Evolutionary conservation across 1,140 invertebrate genomes (phyloP), one percentile per base, ranked within the genome.

Genomic region (Drosophila melanica): DNA sequence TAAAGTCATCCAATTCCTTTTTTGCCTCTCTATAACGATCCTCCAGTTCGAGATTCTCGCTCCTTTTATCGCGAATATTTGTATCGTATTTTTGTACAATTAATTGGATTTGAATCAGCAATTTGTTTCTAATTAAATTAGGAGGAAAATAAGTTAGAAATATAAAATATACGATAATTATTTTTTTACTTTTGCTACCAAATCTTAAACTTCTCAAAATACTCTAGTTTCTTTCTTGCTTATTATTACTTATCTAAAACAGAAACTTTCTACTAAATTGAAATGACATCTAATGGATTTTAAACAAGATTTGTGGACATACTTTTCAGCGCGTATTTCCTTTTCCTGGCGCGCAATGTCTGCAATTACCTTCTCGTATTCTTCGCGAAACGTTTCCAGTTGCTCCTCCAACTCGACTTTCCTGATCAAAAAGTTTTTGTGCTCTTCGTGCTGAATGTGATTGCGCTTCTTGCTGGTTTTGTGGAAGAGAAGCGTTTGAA

Each of bases 321-420:
- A 23, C 84, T 89, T 89, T 48, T 89, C 85, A 23, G 10, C 66
- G 1, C 84, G 54, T 0, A 76, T 45, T 0, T 78, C 74, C 4
- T 68, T 69, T 30, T 89, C 84, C 8, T 69, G 57, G 0, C 6
- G 0, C 0, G 77, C 42, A 33, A 84, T 65, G 0, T n/a, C 37
- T n/a, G 42, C 33, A 6, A 75, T 57, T 10, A 82, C 39, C 6
- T 39, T 30, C 0, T 84, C 45, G 16, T 80, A 89, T 12, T 54
- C 27, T 0, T 16, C 14, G 1, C 48, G 42, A 2, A 77, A 63
- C 6, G 16, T 50, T 3, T 48, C 42, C 23, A 89, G 45, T 39
- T 90, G 74, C 8, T 84, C 70, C 33, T 78, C 57, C 27, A 89
- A 47, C 5, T 89, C 85, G 4, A 62, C 75, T 18, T 90, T 79